Conservation (phyloP, 2,113 vertebrate species). For the Cyphomyrus discorhynchus region DNA sequence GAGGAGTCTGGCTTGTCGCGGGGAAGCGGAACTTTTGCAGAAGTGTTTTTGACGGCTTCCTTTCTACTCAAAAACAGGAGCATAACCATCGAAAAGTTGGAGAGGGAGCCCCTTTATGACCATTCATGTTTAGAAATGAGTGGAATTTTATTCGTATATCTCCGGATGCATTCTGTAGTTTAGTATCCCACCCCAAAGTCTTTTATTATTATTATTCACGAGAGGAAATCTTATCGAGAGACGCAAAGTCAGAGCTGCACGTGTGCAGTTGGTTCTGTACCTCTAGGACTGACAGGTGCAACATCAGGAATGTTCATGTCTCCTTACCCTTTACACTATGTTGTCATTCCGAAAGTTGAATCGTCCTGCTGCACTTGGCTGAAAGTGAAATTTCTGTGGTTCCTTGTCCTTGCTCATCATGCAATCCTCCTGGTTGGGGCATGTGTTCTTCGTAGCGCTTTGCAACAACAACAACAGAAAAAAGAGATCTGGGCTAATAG, state of each 20-base stretch:
- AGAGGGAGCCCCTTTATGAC: background rate
- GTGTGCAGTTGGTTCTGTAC: background rate
- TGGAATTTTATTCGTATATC: background rate
- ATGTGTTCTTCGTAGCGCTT: background rate
- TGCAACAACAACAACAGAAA: background rate
- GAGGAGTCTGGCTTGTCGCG: background rate
- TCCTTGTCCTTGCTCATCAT: background rate
- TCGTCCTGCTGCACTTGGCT: background rate
- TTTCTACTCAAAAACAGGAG: background rate
- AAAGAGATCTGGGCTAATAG: background rate
- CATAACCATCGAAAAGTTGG: background rate
- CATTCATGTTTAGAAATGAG: background rate
- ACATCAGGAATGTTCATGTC: background rate
- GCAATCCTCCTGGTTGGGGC: background rate
- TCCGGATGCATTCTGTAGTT: background rate
- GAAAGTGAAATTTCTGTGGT: background rate
- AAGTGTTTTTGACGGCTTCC: background rate
- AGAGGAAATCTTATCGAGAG: background rate
- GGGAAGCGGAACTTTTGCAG: background rate
- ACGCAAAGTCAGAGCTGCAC: background rate
- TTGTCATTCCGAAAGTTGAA: background rate
- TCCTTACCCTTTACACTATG: background rate
- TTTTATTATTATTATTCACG: background rate
- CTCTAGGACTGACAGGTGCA: background rate
- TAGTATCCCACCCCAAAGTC: background rate